A percentile compares a stretch with the other conserved stretches of the same genome.
Evolutionary conservation across 2,797 vertebrate genomes (phyloP).

Genomic region (Hemibagrus guttatus): DNA sequence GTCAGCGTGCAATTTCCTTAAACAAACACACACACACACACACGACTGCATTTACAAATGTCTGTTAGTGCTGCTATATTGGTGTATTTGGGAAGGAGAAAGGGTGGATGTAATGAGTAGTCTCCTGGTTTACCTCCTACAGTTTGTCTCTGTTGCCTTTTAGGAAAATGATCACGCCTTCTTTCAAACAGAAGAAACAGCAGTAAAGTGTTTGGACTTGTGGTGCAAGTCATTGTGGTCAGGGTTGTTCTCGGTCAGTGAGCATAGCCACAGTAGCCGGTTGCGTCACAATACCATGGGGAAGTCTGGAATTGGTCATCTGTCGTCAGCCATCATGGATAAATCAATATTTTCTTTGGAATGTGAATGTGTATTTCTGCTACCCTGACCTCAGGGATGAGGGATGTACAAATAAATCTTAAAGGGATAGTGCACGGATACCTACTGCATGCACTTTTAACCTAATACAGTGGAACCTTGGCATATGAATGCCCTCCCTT

Average conservation of each 20-base stretch:
- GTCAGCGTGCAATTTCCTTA: conserved; percentile 44
- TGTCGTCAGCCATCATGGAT: not conserved
- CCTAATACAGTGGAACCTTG: not conserved
- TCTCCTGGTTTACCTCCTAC: conserved; percentile 19
- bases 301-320: not conserved
- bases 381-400: not conserved
- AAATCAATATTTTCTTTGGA: not conserved
- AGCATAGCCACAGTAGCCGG: not conserved
- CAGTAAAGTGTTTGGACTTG: not conserved
- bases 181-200: not conserved
- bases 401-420: not conserved
- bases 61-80: conserved; percentile 19
- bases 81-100: not conserved
- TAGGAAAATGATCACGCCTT: not conserved
- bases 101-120: conserved; percentile 24
- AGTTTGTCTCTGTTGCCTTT: not conserved
- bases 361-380: not conserved
- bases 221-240: not conserved
- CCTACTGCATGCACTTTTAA: not conserved
- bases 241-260: not conserved
- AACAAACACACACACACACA: not conserved
- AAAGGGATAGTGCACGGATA: not conserved
- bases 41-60: not conserved
- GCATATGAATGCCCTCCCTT: no score
- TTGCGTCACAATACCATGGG: not conserved